Evolutionary conservation across 2,888 invertebrate species (phyloP), one percentile per base, ranked within the genome.

Genomic region (Fragum whitleyi): DNA sequence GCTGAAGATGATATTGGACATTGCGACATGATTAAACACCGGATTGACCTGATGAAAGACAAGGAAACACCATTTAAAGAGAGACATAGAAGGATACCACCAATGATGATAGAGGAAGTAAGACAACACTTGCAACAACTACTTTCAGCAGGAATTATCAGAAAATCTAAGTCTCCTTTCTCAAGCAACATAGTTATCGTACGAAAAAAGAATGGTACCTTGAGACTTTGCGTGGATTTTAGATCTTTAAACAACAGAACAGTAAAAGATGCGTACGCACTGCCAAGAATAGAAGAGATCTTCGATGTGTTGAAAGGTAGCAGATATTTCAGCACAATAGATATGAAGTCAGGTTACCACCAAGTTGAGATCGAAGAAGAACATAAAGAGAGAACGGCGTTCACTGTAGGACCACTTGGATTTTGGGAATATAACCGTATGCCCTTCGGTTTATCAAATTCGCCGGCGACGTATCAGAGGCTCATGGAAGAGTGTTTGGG

Each of bases 101-200:
- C 67, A 1, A 5, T 16, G 1, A 67, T 67, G 67, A 42, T 67
- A 39, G 67, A 39, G n/a, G 67, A 39, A 21, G 67, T 67, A 9
- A 36, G 42, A 14, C 7, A 57, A 3, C 57, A 57, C 14, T 6
- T 26, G 2, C 23, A 57, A 3, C 28, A 21, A 26, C 16, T 39
- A 42, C 14, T 42, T 11, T 39, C 42, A 7, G 42, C 39, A 21
- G 42, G n/a, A 67, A 14, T 39, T n/a, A 39, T 23, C 39, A n/a
- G 67, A n/a, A 6, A n/a, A 7, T 67, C 67, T 9, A 39, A 67
- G 26, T 67, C 67, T 2, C 67, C 67, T 9, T 67, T 1, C 3
- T 6, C 23, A 9, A 39, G 39, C 9, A 39, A 36, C 5, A 42
- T 67, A 11, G 67, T 67, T 14, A 5, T 67, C 14, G 26, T 36